A percentile compares a stretch with the other conserved stretches of the same genome.
These are phyloP conservation scores for Toxonevra muliebris DNA, from an alignment of 2,888 invertebrate species.

Conservation along the genomic window DNA sequence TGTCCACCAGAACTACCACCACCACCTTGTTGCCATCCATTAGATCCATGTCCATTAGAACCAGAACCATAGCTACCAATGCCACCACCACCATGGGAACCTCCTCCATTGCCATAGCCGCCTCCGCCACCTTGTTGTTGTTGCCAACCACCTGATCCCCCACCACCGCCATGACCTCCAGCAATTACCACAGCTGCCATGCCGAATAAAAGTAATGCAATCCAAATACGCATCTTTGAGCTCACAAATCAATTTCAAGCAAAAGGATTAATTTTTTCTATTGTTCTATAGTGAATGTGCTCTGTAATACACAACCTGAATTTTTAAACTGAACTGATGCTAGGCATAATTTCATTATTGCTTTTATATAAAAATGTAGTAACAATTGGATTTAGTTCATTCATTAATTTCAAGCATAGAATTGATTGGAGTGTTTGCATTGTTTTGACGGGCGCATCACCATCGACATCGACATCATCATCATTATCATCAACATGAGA, in stretches of 20 bases:
- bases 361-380: constrained; percentile 47
- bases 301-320: constrained; percentile 18
- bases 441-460: no score
- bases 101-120: constrained; percentile 44
- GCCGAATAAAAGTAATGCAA: constrained; percentile 42
- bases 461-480: no score
- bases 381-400: constrained; percentile 21
- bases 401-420: constrained; percentile 7
- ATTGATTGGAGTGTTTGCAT: constrained; percentile 10
- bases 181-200: constrained; percentile 33
- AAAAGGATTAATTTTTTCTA: background rate
- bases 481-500: no score
- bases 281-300: background rate
- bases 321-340: constrained; percentile 47
- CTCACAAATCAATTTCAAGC: constrained; percentile 1
- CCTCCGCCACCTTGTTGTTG: constrained; percentile 34
- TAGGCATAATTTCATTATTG: constrained; percentile 31
- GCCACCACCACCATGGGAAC: constrained; percentile 38
- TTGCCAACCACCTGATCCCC: constrained; percentile 15
- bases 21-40: constrained; percentile 26
- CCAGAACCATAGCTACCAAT: constrained; percentile 39
- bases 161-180: constrained; percentile 36
- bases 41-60: constrained; percentile 38
- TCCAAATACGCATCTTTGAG: constrained; percentile 48
- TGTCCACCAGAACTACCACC: constrained; percentile 18